A percentile compares a stretch with the other conserved stretches of the same genome.
Conservation (phyloP, 2,888 invertebrate species). For the Machimus atricapillus region DNA sequence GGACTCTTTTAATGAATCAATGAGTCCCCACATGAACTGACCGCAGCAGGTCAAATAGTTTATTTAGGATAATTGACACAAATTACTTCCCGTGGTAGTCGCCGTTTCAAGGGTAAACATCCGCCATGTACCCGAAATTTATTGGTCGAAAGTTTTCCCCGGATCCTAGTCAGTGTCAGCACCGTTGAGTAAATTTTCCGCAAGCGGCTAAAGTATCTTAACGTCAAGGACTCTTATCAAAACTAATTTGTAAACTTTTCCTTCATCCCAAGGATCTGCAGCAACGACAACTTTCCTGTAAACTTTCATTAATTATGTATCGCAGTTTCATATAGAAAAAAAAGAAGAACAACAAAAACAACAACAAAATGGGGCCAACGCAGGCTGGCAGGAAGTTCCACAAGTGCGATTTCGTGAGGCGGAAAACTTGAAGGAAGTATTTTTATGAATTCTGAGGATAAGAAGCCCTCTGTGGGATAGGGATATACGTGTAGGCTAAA, state of each 20-base stretch:
- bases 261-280: background rate
- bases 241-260: slow-evolving; percentile 37
- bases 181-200: background rate
- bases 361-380: background rate
- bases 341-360: background rate
- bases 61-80: background rate
- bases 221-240: slow-evolving; percentile 26
- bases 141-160: background rate
- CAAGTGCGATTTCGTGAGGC: background rate
- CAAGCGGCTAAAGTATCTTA: slow-evolving; percentile 21
- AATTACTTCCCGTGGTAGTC: background rate
- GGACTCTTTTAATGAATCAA: background rate
- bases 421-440: background rate
- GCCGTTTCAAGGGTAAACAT: background rate
- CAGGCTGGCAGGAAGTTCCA: background rate
- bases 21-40: background rate
- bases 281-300: background rate
- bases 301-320: slow-evolving; percentile 28
- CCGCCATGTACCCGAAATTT: background rate
- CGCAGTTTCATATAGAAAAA: background rate
- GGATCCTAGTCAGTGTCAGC: background rate
- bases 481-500: background rate
- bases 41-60: background rate
- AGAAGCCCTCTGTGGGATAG: background rate
- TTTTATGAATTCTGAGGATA: background rate